Evolutionary conservation across 2,888 invertebrate genomes (phyloP), one percentile per base, ranked within the genome.

Genomic region (Brachypalpus laphriformis): DNA sequence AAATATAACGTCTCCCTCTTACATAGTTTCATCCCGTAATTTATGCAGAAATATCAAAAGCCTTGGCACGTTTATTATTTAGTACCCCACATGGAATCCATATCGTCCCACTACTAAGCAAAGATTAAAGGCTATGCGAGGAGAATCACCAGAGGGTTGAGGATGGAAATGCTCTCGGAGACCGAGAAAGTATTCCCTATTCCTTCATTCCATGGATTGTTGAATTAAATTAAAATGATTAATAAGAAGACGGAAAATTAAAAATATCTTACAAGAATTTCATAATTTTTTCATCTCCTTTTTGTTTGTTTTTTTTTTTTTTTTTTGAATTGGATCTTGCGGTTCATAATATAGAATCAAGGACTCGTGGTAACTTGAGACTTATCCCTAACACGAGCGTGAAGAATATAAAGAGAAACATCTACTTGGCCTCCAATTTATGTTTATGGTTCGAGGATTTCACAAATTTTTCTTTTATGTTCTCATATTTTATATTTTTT

Each of bases 391-490:
- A 40, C 40, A 14, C 40, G 16, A 16, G 14, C 42, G 42, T 42
- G 34, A 34, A 34, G 2, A 11, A 42, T 42, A 42, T 42, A 11
- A 42, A 42, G 7, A 16, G 4, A 42, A 34, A 14, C 11, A 42
- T 42, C 40, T 40, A 42, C 42, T 42, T 42, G 42, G 42, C 42
- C 42, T 42, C 42, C 42, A 42, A 42, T 42, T 42, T 42, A 42
- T 42, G 16, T 42, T 42, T 42, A 14, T 42, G 42, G 42, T 42
- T 42, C 42, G 42, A 7, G 42, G 42, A 42, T 42, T 42, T 42
- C 42, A 42, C 16, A 16, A 16, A 16, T 42, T 42, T 42, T 16
- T 42, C 42, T 14, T 40, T 42, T 42, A 42, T 42, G 42, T 16
- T 14, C 42, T 42, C 42, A 16, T 42, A 16, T 42, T 42, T 42